Evolutionary conservation across 2,797 vertebrate genomes (phyloP), one percentile per base, ranked within the genome.

Genomic region (Sebastes paucispinis): DNA sequence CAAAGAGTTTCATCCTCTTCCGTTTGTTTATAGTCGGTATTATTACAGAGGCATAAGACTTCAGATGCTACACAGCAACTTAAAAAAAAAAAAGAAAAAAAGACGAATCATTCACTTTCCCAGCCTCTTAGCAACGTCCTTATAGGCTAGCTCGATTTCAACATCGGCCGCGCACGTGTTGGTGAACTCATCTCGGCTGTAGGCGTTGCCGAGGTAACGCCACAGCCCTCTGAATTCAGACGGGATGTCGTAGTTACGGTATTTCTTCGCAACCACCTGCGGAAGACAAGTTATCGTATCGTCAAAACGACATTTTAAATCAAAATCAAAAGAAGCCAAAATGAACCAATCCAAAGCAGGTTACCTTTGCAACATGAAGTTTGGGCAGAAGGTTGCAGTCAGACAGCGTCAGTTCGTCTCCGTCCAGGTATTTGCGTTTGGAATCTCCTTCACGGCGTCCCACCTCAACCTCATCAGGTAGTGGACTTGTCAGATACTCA

Each of bases 331-430:
- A 14, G 2, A 47, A 47, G 36, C 2, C 18, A 8, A 62, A 57
- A 8, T 1, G 3, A 3, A 36, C 3, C 3, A 18, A 22, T 3
- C 0, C 1, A 7, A 62, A n/a, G 16, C 5, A 1, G 20, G 83
- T 94, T 93, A 99, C 98, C 97, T 99, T 99, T 79, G 98, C 94
- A 20, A 99, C 97, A 0, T 99, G 98, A n/a, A 99, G 98, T 88
- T 99, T 99, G 63, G 98, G 98, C 68, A 99, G 93, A 36, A 99
- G 97, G 91, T 99, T 99, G 94, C 98, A 99, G 93, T 99, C 98
- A 0, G 98, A 96, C 71, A 99, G 95, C 0, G 98, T 98, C 82
- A 99, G 89, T 39, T 98, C 96, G 16, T 99, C 96, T 43, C 98
- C 98, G 2, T 99, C 98, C 81, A 99, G 92, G 89, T 97, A 99